Percentiles rank a stretch among this genome's conserved stretches.
Conservation (phyloP, 1,140 invertebrate genomes). For the Camponotus floridanus region DNA sequence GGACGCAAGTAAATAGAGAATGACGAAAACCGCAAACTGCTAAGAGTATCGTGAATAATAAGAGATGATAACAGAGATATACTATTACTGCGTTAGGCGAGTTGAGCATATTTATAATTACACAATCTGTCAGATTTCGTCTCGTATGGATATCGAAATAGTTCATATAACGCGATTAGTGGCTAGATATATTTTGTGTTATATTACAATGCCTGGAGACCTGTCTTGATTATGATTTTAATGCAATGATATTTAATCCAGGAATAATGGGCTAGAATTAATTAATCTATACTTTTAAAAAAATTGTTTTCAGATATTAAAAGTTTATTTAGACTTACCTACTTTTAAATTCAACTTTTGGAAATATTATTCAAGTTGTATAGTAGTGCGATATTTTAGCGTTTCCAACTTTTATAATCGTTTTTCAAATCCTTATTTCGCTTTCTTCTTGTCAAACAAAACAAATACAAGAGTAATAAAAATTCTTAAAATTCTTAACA, state of each 20-base stretch:
- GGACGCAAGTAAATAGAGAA: conserved; percentile 14
- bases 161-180: neutral
- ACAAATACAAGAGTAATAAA: neutral
- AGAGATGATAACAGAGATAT: neutral
- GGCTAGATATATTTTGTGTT: neutral
- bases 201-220: neutral
- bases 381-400: neutral
- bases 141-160: neutral
- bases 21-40: neutral
- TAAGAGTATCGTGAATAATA: conserved; percentile 11
- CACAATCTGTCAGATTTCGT: neutral
- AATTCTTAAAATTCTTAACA: neutral
- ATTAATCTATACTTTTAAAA: neutral
- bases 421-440: neutral
- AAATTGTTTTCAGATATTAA: neutral
- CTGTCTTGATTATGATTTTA: neutral
- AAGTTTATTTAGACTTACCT: neutral
- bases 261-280: neutral
- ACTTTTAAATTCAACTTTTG: neutral
- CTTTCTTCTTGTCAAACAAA: neutral
- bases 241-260: neutral
- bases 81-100: neutral
- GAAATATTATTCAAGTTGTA: neutral
- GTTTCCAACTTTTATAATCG: neutral
- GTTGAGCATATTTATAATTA: neutral